These are phyloP conservation scores for Sinhomidia bicolor DNA, from an alignment of 2,888 invertebrate species.

Conservation along the genomic window DNA sequence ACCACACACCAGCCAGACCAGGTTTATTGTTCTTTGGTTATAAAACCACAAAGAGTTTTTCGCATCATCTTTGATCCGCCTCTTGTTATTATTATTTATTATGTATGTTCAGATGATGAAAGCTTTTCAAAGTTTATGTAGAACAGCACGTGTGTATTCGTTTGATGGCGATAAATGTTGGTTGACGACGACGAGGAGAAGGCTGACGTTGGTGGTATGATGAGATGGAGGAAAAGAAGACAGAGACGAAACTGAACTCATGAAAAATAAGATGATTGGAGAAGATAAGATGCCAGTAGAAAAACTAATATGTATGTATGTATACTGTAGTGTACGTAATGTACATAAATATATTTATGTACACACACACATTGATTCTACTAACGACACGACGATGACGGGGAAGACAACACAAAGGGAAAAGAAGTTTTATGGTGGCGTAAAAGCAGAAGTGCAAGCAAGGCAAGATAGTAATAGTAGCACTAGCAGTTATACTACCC, in stretches of 20 bases:
- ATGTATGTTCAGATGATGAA: background rate
- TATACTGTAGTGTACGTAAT: too few relatives aligned
- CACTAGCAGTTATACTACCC: background rate
- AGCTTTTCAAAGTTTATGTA: background rate
- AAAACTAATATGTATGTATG: background rate
- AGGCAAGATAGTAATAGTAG: constrained; percentile 11
- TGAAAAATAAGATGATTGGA: constrained; percentile 9
- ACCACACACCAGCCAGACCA: too few relatives aligned
- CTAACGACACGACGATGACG: too few relatives aligned
- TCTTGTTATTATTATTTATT: background rate
- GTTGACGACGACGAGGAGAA: background rate
- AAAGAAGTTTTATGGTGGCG: background rate
- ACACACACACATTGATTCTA: too few relatives aligned
- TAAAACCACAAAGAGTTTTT: background rate
- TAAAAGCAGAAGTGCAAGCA: constrained; percentile 20
- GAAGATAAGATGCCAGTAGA: background rate
- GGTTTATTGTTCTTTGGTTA: constrained; percentile 3
- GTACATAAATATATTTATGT: too few relatives aligned
- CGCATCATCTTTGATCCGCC: background rate
- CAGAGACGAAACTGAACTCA: background rate
- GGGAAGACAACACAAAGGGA: background rate
- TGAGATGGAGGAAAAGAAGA: background rate
- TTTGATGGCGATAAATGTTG: background rate
- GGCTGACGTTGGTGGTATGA: background rate
- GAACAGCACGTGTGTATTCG: background rate